Evolutionary conservation across 2,113 vertebrate genomes (phyloP).

Genomic region (Aptenodytes patagonicus): DNA sequence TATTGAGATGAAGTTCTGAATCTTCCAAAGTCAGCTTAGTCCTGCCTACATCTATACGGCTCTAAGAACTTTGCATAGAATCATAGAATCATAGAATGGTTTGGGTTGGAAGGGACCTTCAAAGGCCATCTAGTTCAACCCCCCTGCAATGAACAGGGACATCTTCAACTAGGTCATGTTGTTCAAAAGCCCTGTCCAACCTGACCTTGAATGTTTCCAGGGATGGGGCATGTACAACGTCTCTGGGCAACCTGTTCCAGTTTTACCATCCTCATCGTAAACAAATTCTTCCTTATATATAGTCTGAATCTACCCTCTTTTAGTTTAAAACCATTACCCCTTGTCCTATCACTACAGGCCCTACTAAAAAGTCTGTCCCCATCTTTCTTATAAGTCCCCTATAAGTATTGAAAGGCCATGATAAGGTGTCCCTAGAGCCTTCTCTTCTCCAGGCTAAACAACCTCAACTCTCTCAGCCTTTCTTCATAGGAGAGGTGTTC

Average conservation of each 20-base stretch:
- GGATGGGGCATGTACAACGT: no score
- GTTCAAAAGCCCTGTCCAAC: not conserved
- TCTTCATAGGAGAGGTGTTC: not conserved
- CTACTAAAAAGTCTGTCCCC: not conserved
- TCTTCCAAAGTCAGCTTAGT: not conserved
- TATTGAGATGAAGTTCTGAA: not conserved
- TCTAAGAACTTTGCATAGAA: not conserved
- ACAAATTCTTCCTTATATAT: not conserved
- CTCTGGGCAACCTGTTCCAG: not conserved
- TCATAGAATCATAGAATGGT: not conserved
- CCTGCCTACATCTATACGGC: rapidly evolving
- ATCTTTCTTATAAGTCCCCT: not conserved
- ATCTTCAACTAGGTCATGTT: not conserved
- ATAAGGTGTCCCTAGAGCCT: not conserved
- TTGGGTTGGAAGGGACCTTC: not conserved
- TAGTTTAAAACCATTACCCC: not conserved
- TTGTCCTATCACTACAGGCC: not conserved
- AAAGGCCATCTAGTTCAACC: rapidly evolving
- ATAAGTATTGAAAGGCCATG: not conserved
- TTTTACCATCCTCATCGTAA: not conserved
- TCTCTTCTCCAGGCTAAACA: not conserved
- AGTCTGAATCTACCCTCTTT: not conserved
- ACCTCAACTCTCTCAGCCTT: not conserved
- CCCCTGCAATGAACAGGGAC: not conserved
- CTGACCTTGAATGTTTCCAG: not conserved